phyloP scores from a whole-genome alignment of 2,888 invertebrate genomes.

The Lamellibrachia columna region DNA sequence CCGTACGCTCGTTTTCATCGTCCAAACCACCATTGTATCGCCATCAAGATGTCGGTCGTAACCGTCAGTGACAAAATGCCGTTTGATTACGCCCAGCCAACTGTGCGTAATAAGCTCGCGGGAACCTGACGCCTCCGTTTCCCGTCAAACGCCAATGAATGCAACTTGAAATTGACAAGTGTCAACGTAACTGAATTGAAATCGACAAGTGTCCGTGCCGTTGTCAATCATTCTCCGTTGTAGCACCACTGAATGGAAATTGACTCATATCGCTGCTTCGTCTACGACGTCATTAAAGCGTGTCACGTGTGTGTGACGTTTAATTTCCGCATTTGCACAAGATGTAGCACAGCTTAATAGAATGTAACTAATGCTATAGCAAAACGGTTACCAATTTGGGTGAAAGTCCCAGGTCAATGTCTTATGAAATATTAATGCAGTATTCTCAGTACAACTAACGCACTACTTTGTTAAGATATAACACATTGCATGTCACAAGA shows the following conservation, averaged over 20 bases:
- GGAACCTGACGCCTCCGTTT: not conserved
- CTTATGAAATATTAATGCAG: not conserved
- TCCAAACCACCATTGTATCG: not conserved
- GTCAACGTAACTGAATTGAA: not conserved
- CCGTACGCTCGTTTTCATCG: not conserved
- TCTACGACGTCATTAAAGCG: not conserved
- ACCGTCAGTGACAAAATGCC: not conserved
- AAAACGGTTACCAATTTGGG: not conserved
- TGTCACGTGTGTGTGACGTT: not conserved
- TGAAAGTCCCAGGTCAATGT: not conserved
- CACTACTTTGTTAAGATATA: no score
- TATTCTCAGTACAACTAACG: not conserved
- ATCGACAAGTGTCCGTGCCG: not conserved
- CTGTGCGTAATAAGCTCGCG: not conserved
- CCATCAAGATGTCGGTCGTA: not conserved
- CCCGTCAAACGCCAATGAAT: not conserved
- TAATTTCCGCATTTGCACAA: not conserved
- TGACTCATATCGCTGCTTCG: not conserved
- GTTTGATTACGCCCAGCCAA: not conserved
- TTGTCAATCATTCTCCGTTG: not conserved
- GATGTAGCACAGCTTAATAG: constrained; percentile 1
- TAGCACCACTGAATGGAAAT: not conserved
- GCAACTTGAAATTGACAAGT: not conserved
- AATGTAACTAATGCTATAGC: not conserved
- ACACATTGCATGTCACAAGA: no score